Conservation (phyloP, 1,140 invertebrate genomes). For the Anoplophora glabripennis region DNA sequence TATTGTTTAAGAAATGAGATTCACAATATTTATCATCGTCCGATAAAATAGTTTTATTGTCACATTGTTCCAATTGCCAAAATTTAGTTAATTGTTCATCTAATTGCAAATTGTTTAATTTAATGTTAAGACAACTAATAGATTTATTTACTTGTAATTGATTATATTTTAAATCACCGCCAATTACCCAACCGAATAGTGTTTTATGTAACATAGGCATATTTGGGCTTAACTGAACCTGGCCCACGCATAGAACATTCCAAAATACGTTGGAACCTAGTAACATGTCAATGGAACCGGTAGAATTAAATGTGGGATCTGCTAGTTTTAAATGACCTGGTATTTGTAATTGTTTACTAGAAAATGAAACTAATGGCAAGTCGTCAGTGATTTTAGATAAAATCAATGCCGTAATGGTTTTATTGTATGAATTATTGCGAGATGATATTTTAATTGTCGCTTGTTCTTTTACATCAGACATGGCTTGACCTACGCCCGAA, state of each 20-base stretch:
- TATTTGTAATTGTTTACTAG: too few species aligned
- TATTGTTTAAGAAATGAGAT: slow-evolving; percentile 18
- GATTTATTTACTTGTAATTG: neutral
- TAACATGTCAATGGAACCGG: too few species aligned
- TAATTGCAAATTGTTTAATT: neutral
- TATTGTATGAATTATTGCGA: too few species aligned
- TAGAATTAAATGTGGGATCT: too few species aligned
- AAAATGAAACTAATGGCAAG: too few species aligned
- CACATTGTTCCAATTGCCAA: slow-evolving; percentile 13
- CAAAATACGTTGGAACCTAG: too few species aligned
- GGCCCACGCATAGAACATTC: slow-evolving; percentile 29
- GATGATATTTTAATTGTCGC: too few species aligned
- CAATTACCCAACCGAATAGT: slow-evolving; percentile 36
- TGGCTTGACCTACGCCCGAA: too few species aligned
- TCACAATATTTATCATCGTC: slow-evolving; percentile 25
- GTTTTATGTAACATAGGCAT: slow-evolving; percentile 38
- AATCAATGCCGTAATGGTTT: too few species aligned
- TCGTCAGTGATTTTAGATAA: too few species aligned
- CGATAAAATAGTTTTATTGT: slow-evolving; percentile 2
- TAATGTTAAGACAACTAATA: neutral
- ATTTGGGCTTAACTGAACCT: slow-evolving; percentile 27
- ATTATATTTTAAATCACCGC: neutral
- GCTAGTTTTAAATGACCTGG: too few species aligned
- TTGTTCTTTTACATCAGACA: too few species aligned
- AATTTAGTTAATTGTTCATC: slow-evolving; percentile 12